Conservation (phyloP, 2,888 invertebrate genomes). For the Troides helena region DNA sequence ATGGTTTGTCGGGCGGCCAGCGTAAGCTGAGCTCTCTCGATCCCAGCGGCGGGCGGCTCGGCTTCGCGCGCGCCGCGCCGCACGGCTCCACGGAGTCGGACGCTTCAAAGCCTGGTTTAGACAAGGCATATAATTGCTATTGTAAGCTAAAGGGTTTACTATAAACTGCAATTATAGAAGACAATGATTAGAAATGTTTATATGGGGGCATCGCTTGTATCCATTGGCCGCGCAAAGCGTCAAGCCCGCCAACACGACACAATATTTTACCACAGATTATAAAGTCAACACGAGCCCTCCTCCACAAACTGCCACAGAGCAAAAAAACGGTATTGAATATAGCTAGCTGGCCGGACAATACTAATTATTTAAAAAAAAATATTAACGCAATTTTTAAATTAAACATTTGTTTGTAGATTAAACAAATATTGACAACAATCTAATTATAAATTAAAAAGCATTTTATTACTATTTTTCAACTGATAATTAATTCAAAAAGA, state of each 20-base stretch:
- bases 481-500: too few relatives aligned
- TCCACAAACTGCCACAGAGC: conserved; percentile 22
- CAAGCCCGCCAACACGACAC: conserved; percentile 22
- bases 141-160: conserved; percentile 64
- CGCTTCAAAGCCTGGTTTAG: conserved; percentile 61
- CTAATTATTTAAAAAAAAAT: too few relatives aligned
- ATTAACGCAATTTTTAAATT: too few relatives aligned
- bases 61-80: conserved; percentile 39
- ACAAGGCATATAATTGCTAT: conserved; percentile 71
- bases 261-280: conserved; percentile 38
- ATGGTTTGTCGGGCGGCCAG: conserved; percentile 63
- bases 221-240: conserved; percentile 41
- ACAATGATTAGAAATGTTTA: conserved; percentile 66
- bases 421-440: too few relatives aligned
- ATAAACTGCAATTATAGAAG: conserved; percentile 63
- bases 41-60: conserved; percentile 33
- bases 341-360: too few relatives aligned
- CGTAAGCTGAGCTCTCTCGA: conserved; percentile 50
- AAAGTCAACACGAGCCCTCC: conserved; percentile 12
- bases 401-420: too few relatives aligned
- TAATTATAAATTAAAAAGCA: too few relatives aligned
- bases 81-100: conserved; percentile 36
- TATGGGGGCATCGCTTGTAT: conserved; percentile 51
- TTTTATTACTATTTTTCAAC: too few relatives aligned
- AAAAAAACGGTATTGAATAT: neutral